Base-by-base conservation (phyloP, 2,888 invertebrate species). In the Metopia argyrocephala region DNA sequence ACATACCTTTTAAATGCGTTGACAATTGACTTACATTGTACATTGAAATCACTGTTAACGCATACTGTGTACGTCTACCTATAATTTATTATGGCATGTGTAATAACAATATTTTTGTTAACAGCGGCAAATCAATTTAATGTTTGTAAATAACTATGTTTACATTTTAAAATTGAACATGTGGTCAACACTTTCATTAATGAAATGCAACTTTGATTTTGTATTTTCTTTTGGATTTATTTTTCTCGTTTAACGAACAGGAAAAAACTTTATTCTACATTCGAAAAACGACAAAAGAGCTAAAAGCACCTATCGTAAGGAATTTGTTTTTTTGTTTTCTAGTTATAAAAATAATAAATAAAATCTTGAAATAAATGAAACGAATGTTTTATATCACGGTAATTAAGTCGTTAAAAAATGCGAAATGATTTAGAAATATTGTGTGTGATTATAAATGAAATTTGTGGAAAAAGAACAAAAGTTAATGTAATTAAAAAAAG, bases 271-370 rank as follows among this genome's bases (percentile, higher is more conserved):
- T 38, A 38, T 38, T 38, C 18, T 76, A 64, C 57, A 76, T 73
- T 78, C 46, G 31, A 66, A 73, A 78, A 71, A 73, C 54, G 46
- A 62, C 31, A 23, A 50, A 31, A 71, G 62, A 61, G 46, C 18
- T 61, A 12, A 48, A 56, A 7, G 46, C 48, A 68, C 45, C 62
- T 73, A 68, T 56, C 28, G 31, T 18, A 15, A 62, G 3, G 21
- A 28, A 46, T 18, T 45, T 23, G 57, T 68, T 20, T 27, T 46
- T 48, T 59, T 59, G n/a, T 54, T 38, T 15, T 38, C 12, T 38
- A 38, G 31, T 61, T 38, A 46, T 27, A 61, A 61, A 20, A 12
- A 31, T 21, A 38, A 6, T 18, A n/a, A 50, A 52, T 7, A 75
- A 50, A 27, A 1, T 23, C 23, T 25, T 5, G 38, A 3, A 12